These are phyloP conservation scores for Stratiomys singularior DNA, from an alignment of 2,888 invertebrate species.

Conservation along the genomic window DNA sequence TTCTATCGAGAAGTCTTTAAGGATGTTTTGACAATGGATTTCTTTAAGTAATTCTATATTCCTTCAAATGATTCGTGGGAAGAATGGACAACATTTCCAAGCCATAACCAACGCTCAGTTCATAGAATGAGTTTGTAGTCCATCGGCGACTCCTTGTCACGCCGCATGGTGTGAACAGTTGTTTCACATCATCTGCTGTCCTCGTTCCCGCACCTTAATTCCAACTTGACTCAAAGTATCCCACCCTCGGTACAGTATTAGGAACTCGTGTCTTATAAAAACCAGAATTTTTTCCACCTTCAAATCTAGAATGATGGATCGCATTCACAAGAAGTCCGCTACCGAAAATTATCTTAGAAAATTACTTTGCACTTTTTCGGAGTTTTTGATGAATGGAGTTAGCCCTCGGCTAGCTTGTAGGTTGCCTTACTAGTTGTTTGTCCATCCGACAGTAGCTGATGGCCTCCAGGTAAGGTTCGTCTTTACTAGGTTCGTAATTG, in stretches of 20 bases:
- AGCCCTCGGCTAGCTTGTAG: not conserved
- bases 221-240: not conserved
- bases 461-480: constrained; percentile 36
- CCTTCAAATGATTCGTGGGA: too few relatives aligned
- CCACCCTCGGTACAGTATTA: not conserved
- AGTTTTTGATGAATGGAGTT: constrained; percentile 41
- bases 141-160: not conserved
- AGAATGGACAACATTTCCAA: too few relatives aligned
- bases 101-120: too few relatives aligned
- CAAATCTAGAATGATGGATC: constrained; percentile 36
- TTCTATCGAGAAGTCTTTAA: too few relatives aligned
- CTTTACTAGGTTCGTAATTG: constrained; percentile 13
- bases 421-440: constrained; percentile 3
- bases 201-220: not conserved
- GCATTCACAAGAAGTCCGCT: constrained; percentile 43
- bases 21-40: too few relatives aligned
- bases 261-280: constrained; percentile 30
- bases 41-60: too few relatives aligned
- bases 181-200: not conserved
- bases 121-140: not conserved
- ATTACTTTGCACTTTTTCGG: constrained; percentile 46
- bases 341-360: constrained; percentile 49
- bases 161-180: constrained; percentile 32
- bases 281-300: constrained; percentile 10
- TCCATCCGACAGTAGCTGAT: constrained; percentile 15